phyloP scores from a whole-genome alignment of 2,888 invertebrate species.

The Thelaira solivaga region DNA sequence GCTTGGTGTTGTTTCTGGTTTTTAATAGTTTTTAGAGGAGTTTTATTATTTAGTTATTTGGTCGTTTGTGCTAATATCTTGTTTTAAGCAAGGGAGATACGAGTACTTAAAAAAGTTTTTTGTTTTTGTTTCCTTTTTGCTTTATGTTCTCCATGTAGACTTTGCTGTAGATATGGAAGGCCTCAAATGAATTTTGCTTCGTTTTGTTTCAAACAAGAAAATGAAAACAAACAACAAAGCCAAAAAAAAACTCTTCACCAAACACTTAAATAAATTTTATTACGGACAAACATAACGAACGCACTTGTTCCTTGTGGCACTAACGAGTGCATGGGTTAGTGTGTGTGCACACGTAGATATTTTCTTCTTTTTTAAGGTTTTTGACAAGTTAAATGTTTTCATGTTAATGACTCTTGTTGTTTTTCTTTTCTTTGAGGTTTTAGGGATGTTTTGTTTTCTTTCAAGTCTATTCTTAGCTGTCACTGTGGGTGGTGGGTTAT shows the following conservation, averaged over 20 bases:
- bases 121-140: neutral
- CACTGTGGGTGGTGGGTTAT: slow-evolving; percentile 60
- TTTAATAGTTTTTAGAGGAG: slow-evolving; percentile 33
- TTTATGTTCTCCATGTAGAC: neutral
- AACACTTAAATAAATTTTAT: slow-evolving; percentile 9
- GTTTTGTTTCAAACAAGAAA: slow-evolving; percentile 5
- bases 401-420: slow-evolving; percentile 59
- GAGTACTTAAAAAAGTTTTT: neutral
- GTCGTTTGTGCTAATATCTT: slow-evolving; percentile 21
- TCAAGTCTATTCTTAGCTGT: slow-evolving; percentile 2
- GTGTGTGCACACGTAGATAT: neutral
- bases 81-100: slow-evolving; percentile 30
- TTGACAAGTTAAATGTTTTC: slow-evolving; percentile 36
- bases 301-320: slow-evolving; percentile 46
- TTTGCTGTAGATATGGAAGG: neutral
- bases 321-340: neutral
- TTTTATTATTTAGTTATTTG: slow-evolving; percentile 39
- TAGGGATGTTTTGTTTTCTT: slow-evolving; percentile 44
- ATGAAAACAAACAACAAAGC: neutral
- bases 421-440: slow-evolving; percentile 42
- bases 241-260: neutral
- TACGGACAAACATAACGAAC: slow-evolving; percentile 15
- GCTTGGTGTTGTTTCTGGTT: slow-evolving; percentile 24
- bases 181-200: slow-evolving; percentile 7
- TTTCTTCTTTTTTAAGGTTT: slow-evolving; percentile 5